Evolutionary conservation across 1,140 invertebrate species (phyloP).

Genomic region (Diuraphis noxia): DNA sequence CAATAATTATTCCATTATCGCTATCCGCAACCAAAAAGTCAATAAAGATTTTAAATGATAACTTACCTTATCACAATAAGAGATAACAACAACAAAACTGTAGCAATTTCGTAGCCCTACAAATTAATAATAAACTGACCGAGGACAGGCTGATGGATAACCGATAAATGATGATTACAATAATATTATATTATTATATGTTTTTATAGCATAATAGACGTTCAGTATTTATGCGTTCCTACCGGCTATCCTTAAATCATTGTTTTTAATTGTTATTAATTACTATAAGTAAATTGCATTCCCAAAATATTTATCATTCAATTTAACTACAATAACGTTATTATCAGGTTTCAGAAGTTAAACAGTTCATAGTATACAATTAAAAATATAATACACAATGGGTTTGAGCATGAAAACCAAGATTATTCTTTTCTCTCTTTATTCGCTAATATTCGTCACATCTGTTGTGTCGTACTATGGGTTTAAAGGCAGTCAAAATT

Average conservation of each 20-base stretch:
- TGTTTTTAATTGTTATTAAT: too few species aligned
- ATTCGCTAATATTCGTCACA: constrained; percentile 20
- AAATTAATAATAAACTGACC: too few species aligned
- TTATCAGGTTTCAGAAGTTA: background rate
- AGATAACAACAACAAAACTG: background rate
- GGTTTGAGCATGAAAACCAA: background rate
- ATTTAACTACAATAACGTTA: background rate
- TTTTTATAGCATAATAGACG: too few species aligned
- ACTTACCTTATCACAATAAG: background rate
- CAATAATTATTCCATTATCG: background rate
- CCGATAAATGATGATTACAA: too few species aligned
- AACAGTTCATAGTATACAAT: background rate
- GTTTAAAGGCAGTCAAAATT: background rate
- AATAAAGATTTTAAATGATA: background rate
- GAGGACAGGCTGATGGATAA: too few species aligned
- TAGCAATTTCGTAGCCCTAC: too few species aligned
- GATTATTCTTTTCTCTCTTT: background rate
- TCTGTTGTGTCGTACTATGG: constrained; percentile 23
- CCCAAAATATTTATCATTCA: background rate
- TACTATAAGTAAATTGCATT: too few species aligned
- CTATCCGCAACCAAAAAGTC: background rate
- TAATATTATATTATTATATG: too few species aligned
- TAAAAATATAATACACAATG: background rate
- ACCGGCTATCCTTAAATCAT: too few species aligned
- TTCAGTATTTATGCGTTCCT: too few species aligned